Conservation (phyloP, 2,797 vertebrate species). For the Tokudaia muenninki region DNA sequence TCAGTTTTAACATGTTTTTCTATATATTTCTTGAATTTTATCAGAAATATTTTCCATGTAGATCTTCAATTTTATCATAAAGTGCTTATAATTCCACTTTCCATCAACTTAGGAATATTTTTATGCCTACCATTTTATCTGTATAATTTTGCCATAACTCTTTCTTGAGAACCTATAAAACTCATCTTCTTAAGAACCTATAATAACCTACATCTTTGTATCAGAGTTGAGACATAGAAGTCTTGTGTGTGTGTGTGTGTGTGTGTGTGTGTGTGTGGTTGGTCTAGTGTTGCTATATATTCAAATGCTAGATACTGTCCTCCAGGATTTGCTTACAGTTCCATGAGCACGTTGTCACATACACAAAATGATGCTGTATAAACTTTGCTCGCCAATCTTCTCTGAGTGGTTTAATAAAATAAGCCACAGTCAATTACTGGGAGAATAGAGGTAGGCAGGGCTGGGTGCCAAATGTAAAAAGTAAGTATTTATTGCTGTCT, state of each 20-base stretch:
- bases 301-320: neutral
- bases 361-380: neutral
- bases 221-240: conserved; percentile 15
- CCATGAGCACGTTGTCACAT: neutral
- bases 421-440: neutral
- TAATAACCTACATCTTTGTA: conserved; percentile 45
- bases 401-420: neutral
- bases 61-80: no score
- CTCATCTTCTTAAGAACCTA: neutral
- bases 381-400: neutral
- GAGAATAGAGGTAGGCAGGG: neutral
- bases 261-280: neutral
- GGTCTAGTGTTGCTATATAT: neutral
- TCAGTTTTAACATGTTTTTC: no score
- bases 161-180: neutral
- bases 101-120: no score
- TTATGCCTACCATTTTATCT: no score
- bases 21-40: no score
- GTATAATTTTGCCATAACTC: neutral
- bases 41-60: no score
- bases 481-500: neutral
- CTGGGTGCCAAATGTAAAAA: neutral
- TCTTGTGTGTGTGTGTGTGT: no score
- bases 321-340: neutral
- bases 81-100: no score